phyloP scores from a whole-genome alignment of 1,140 invertebrate genomes.

The Drosophila nigromelanica region DNA sequence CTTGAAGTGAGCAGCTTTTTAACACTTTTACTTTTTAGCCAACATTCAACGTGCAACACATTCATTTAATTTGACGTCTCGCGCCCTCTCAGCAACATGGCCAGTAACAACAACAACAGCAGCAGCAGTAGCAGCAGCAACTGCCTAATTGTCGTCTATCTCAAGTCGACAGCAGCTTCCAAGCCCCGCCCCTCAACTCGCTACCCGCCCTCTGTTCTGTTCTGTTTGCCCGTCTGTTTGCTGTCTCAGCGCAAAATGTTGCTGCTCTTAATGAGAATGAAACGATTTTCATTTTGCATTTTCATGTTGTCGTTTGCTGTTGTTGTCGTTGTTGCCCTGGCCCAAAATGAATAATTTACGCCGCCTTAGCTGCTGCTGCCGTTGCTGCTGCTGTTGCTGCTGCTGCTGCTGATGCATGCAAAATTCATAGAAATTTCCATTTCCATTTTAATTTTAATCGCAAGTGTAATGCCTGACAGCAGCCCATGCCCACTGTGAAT shows the following conservation, averaged over 20 bases:
- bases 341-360: slow-evolving; percentile 78
- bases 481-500: slow-evolving; percentile 19
- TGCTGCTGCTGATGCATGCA: slow-evolving; percentile 69
- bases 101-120: slow-evolving; percentile 2
- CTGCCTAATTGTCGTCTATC: slow-evolving; percentile 73
- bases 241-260: slow-evolving; percentile 77
- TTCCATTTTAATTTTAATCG: slow-evolving; percentile 73
- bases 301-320: slow-evolving; percentile 58
- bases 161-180: slow-evolving; percentile 55
- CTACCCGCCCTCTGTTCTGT: neutral
- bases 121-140: neutral
- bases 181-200: neutral
- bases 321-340: slow-evolving; percentile 38
- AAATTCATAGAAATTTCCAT: slow-evolving; percentile 73
- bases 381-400: slow-evolving; percentile 10
- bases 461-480: slow-evolving; percentile 45
- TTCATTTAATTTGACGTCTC: slow-evolving; percentile 74
- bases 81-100: slow-evolving; percentile 7
- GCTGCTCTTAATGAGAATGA: slow-evolving; percentile 80
- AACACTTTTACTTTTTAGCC: slow-evolving; percentile 71
- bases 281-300: slow-evolving; percentile 80
- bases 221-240: slow-evolving; percentile 58
- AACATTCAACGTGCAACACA: slow-evolving; percentile 48
- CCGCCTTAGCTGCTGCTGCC: slow-evolving; percentile 18
- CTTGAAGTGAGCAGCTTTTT: slow-evolving; percentile 77